Evolutionary conservation across 2,797 vertebrate species (phyloP).

Genomic region (Sphenodon punctatus): DNA sequence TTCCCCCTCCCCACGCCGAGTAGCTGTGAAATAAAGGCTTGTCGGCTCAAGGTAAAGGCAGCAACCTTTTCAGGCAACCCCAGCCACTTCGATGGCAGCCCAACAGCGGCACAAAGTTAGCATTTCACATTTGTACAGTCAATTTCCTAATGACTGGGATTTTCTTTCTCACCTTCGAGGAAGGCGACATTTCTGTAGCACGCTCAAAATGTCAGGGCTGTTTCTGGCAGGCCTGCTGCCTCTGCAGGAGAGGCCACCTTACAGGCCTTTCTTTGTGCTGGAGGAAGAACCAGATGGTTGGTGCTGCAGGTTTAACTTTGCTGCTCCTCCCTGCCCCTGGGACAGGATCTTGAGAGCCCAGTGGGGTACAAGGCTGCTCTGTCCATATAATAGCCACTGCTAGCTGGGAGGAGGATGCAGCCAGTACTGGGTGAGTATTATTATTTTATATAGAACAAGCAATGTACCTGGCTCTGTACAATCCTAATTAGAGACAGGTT

Average conservation of each 20-base stretch:
- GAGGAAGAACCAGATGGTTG: not conserved
- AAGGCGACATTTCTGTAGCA: not conserved
- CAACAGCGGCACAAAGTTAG: not conserved
- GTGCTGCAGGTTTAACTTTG: not conserved
- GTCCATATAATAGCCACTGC: too few species aligned
- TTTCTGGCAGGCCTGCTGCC: not conserved
- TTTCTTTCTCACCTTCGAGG: not conserved
- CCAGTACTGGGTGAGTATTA: too few species aligned
- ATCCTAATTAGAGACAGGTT: too few species aligned
- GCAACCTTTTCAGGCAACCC: not conserved
- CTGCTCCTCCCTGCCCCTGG: too few species aligned
- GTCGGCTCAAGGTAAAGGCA: not conserved
- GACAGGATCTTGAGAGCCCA: too few species aligned
- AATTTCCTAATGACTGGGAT: not conserved
- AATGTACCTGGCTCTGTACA: too few species aligned
- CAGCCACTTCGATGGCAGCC: not conserved
- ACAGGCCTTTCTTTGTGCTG: not conserved
- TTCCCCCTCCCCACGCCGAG: not conserved
- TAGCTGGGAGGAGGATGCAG: too few species aligned
- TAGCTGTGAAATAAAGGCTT: not conserved
- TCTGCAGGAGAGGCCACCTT: not conserved
- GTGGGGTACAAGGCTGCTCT: too few species aligned
- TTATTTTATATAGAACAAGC: too few species aligned
- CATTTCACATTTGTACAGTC: constrained; percentile 9
- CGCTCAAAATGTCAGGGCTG: not conserved